A percentile compares a stretch with the other conserved stretches of the same genome.
Conservation (phyloP, 1,140 invertebrate genomes). For the Calosoma granatense region DNA sequence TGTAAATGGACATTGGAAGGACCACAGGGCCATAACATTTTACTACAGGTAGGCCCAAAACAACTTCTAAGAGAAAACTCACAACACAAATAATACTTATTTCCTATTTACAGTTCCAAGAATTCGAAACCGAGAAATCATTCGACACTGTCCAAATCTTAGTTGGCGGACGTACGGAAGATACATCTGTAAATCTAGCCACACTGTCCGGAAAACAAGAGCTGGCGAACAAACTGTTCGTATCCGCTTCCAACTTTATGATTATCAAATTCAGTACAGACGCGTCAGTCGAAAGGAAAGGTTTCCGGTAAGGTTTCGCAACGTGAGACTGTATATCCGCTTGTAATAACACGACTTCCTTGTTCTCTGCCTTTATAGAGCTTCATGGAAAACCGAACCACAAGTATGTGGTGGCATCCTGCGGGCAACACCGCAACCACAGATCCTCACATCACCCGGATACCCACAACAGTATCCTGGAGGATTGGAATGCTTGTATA, state of each 20-base stretch:
- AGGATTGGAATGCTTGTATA: conserved; percentile 88
- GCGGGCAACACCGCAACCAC: conserved; percentile 69
- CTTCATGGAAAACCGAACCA: conserved; percentile 88
- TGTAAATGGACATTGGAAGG: conserved; percentile 97
- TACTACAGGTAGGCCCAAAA: conserved; percentile 51
- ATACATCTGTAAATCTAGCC: conserved; percentile 81
- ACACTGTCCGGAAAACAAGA: conserved; percentile 85
- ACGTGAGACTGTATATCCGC: neutral
- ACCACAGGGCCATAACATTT: conserved; percentile 87
- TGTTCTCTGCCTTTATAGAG: conserved; percentile 48
- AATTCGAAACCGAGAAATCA: conserved; percentile 94
- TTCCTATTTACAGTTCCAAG: conserved; percentile 66
- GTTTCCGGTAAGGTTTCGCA: conserved; percentile 52
- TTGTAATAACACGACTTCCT: neutral
- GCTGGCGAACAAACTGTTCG: conserved; percentile 70
- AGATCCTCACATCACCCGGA: conserved; percentile 76
- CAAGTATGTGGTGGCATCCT: conserved; percentile 79
- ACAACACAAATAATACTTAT: conserved; percentile 8
- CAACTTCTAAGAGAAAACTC: conserved; percentile 1
- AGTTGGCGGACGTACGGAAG: conserved; percentile 88
- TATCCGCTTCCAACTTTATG: conserved; percentile 96
- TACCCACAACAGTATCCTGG: conserved; percentile 89
- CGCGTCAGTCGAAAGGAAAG: conserved; percentile 85
- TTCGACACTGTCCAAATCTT: conserved; percentile 94
- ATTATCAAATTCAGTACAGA: conserved; percentile 95